phyloP scores from a whole-genome alignment of 2,888 invertebrate species.

The Agrotis exclamationis region DNA sequence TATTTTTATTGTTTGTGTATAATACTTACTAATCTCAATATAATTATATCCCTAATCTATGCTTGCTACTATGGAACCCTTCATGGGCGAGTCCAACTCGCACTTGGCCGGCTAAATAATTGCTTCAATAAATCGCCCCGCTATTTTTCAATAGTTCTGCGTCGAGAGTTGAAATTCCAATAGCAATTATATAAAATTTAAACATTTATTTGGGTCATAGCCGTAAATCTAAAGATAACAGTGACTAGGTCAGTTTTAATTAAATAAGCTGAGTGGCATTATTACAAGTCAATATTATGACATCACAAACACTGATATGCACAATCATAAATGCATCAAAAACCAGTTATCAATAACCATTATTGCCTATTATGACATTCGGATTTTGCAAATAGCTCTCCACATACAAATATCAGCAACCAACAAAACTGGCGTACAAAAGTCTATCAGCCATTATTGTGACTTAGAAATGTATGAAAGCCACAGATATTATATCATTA shows the following conservation, averaged over 20 bases:
- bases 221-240: background rate
- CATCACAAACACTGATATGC: slow-evolving; percentile 3
- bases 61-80: too few species aligned
- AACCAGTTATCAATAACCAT: slow-evolving; percentile 6
- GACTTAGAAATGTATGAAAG: too few species aligned
- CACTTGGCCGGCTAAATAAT: too few species aligned
- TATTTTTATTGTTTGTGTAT: too few species aligned
- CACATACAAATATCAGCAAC: background rate
- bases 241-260: slow-evolving; percentile 13
- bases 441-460: background rate
- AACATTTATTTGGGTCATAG: background rate
- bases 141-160: background rate
- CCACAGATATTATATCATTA: too few species aligned
- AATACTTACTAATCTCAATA: too few species aligned
- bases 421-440: background rate
- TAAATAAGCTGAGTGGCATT: background rate
- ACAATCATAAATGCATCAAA: background rate
- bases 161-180: background rate
- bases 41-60: too few species aligned
- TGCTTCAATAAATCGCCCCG: background rate
- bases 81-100: too few species aligned
- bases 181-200: background rate
- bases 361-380: slow-evolving; percentile 3
- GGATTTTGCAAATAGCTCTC: background rate
- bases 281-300: background rate